These are phyloP conservation scores for Nyctereutes procyonoides DNA, from an alignment of 2,113 vertebrate species.

Conservation along the genomic window DNA sequence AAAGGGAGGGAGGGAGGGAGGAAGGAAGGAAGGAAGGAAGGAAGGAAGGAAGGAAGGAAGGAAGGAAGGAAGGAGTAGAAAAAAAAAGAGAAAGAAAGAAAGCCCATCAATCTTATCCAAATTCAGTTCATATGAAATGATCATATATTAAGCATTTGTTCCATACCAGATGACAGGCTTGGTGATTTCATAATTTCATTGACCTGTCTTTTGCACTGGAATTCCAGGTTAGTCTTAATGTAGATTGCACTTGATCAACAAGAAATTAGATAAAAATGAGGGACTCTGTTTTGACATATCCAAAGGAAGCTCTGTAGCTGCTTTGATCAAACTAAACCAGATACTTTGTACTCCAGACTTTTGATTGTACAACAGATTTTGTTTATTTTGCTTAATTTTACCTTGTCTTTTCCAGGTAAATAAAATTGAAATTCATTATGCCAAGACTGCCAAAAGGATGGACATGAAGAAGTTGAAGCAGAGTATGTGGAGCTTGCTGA, in stretches of 20 bases:
- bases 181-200: background rate
- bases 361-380: background rate
- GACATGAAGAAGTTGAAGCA: constrained; percentile 95
- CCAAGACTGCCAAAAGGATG: constrained; percentile 95
- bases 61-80: too few relatives aligned
- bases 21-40: too few relatives aligned
- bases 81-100: too few relatives aligned
- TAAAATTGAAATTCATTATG: constrained; percentile 93
- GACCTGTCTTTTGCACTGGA: background rate
- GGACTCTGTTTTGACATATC: background rate
- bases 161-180: background rate
- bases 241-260: background rate
- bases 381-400: background rate
- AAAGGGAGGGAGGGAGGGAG: too few relatives aligned
- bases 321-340: background rate
- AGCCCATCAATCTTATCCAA: background rate
- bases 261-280: constrained; percentile 6
- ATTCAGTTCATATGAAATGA: background rate
- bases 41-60: background rate
- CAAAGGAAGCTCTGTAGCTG: background rate
- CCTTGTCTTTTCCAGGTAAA: constrained; percentile 89
- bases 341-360: background rate
- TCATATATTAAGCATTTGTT: background rate
- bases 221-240: background rate
- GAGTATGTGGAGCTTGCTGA: constrained; percentile 94